Base-by-base conservation (phyloP, 2,113 vertebrate genomes). In the Galemys pyrenaicus region DNA sequence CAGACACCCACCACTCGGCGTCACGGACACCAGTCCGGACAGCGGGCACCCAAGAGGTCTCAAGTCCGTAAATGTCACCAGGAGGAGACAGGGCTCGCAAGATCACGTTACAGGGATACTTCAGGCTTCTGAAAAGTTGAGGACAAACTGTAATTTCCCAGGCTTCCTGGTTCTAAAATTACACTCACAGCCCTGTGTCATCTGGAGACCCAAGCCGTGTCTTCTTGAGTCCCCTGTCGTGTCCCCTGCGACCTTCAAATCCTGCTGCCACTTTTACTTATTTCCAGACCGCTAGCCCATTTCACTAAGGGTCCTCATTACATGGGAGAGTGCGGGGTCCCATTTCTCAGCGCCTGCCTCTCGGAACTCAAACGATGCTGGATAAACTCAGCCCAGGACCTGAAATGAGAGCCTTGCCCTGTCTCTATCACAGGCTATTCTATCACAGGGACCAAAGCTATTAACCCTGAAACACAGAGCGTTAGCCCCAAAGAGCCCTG, bases 141-240 rank as follows among this genome's bases (percentile, higher is more conserved):
- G 15, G 81, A 79, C n/a, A 87, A 94, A 95, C 89, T 87, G 54
- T 75, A 91, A 87, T 95, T 96, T 92, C 35, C 54, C 77, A 93
- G 70, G 16, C 49, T 62, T 85, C 62, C 60, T 78, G n/a, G 46
- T 84, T 95, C 94, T 79, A 87, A 92, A 94, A 88, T 95, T 88
- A 91, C 35, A 58, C 73, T 73, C 71, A 24, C 11, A 35, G 44
- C 58, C 39, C 10, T 60, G 26, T 46, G 62, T 70, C 79, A 62
- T 81, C 74, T 91, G 88, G 8, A 68, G 65, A 37, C 22, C 51
- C 46, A 41, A 32, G 19, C 4, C 12, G 37, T 46, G 64, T 7
- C 30, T 81, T 78, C 89, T 32, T 54, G 12, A 30, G 41, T 46
- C 71, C 46, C 73, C 9, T 16, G 13, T 7, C 39, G 10, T 70